Percentiles rank a stretch among this genome's conserved stretches.
phyloP scores from a whole-genome alignment of 2,888 invertebrate genomes.

The Sipunculus nudus region DNA sequence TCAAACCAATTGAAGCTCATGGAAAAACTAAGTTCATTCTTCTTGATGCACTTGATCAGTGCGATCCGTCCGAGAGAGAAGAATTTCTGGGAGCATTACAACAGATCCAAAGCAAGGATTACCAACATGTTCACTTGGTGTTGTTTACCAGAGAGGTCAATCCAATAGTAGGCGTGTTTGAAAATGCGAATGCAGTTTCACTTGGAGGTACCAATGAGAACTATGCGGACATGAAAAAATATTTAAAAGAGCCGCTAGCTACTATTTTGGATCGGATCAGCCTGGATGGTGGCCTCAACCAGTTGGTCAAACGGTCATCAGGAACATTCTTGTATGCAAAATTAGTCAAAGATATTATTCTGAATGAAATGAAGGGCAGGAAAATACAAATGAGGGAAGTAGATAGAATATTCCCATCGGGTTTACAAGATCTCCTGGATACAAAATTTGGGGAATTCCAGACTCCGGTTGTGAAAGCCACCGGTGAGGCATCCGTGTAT shows the following conservation, averaged over 20 bases:
- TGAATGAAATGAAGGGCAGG: slow-evolving; percentile 13
- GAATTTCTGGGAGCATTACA: too few species aligned
- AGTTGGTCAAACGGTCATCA: slow-evolving; percentile 31
- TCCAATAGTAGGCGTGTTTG: too few species aligned
- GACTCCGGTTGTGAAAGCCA: too few species aligned
- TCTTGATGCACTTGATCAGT: slow-evolving; percentile 41
- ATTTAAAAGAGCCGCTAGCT: slow-evolving; percentile 31
- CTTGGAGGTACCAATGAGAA: slow-evolving; percentile 19
- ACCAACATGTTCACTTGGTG: slow-evolving; percentile 31
- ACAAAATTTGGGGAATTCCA: not conserved
- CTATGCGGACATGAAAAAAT: slow-evolving; percentile 33
- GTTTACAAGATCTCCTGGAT: slow-evolving; percentile 11
- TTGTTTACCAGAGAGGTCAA: slow-evolving; percentile 16
- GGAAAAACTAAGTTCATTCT: slow-evolving; percentile 29
- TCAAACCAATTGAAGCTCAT: slow-evolving; percentile 18
- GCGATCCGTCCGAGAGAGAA: slow-evolving; percentile 16
- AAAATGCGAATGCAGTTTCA: too few species aligned
- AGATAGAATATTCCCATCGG: slow-evolving; percentile 26
- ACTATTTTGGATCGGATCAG: slow-evolving; percentile 38
- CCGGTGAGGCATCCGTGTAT: too few species aligned
- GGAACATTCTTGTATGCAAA: slow-evolving; percentile 35
- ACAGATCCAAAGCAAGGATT: slow-evolving; percentile 22
- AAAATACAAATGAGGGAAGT: slow-evolving; percentile 36
- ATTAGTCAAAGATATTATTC: slow-evolving; percentile 7
- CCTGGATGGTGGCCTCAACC: slow-evolving; percentile 39